Evolutionary conservation across 2,888 invertebrate species (phyloP), one percentile per base, ranked within the genome.

Genomic region (Aethes cnicana): DNA sequence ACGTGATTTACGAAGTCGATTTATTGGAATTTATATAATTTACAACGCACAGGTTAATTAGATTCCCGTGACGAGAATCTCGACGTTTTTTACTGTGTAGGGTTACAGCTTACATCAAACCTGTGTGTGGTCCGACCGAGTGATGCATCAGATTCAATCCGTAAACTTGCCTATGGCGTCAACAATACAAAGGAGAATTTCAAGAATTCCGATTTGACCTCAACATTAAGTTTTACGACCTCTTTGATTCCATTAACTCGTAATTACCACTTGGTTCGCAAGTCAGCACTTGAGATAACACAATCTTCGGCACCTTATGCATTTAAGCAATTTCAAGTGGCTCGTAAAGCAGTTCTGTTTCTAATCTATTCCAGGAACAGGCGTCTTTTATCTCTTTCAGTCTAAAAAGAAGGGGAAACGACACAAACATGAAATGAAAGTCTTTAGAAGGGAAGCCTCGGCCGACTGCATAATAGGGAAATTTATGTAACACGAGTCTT

Each of bases 101-200:
- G 68, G 65, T 59, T 53, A 62, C 59, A 60, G 70, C 73, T 77
- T 72, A 74, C 68, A 71, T 61, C 54, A 61, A 47, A 61, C 54
- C 67, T 54, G 56, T 77, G 83, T 82, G 83, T 84, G 81, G 81
- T 81, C 81, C 62, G 50, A n/a, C 20, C 14, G 26, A 11, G 11
- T 9, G 30, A 17, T 11, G 44, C 28, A 28, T 17, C 21, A 49
- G 20, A 17, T 39, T 14, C n/a, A n/a, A n/a, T n/a, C n/a, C n/a
- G n/a, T n/a, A n/a, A n/a, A n/a, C n/a, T n/a, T n/a, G n/a, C n/a
- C n/a, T n/a, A n/a, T n/a, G n/a, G n/a, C n/a, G n/a, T n/a, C n/a
- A n/a, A n/a, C n/a, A n/a, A n/a, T n/a, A n/a, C n/a, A n/a, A n/a
- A n/a, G n/a, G n/a, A n/a, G n/a, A n/a, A n/a, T n/a, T n/a, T n/a